phyloP scores from a whole-genome alignment of 1,140 invertebrate species.

The Drosophila auraria region DNA sequence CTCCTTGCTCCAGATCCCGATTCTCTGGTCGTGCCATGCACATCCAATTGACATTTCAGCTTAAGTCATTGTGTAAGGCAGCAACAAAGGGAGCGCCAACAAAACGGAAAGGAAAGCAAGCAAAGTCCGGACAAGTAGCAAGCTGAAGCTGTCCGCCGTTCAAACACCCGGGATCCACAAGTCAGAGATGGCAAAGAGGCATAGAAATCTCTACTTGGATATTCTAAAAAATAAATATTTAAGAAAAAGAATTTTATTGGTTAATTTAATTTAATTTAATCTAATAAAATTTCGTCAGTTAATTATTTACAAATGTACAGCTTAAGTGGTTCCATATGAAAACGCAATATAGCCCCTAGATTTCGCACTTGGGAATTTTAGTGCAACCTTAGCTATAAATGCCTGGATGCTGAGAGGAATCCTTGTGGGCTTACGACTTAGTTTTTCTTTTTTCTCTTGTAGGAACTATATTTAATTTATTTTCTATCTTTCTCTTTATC shows the following conservation, averaged over 20 bases:
- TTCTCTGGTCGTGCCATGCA: slow-evolving; percentile 60
- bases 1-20: slow-evolving; percentile 26
- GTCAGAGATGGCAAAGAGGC: slow-evolving; percentile 23
- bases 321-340: too few relatives aligned
- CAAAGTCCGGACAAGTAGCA: slow-evolving; percentile 61
- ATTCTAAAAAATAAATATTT: background rate
- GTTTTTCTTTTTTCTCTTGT: too few relatives aligned
- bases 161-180: slow-evolving; percentile 42
- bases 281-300: background rate
- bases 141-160: slow-evolving; percentile 68
- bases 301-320: background rate
- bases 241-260: too few relatives aligned
- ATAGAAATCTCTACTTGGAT: background rate
- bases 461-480: too few relatives aligned
- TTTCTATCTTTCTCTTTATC: too few relatives aligned
- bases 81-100: slow-evolving; percentile 58
- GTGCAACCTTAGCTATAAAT: background rate
- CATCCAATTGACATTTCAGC: slow-evolving; percentile 83
- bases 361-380: background rate
- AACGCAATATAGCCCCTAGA: too few relatives aligned
- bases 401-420: too few relatives aligned
- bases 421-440: too few relatives aligned
- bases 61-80: slow-evolving; percentile 79
- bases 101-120: slow-evolving; percentile 64
- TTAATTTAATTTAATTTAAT: background rate